A percentile compares a stretch with the other conserved stretches of the same genome.
phyloP scores from a whole-genome alignment of 2,888 invertebrate species.

The Endotricha flammealis region DNA sequence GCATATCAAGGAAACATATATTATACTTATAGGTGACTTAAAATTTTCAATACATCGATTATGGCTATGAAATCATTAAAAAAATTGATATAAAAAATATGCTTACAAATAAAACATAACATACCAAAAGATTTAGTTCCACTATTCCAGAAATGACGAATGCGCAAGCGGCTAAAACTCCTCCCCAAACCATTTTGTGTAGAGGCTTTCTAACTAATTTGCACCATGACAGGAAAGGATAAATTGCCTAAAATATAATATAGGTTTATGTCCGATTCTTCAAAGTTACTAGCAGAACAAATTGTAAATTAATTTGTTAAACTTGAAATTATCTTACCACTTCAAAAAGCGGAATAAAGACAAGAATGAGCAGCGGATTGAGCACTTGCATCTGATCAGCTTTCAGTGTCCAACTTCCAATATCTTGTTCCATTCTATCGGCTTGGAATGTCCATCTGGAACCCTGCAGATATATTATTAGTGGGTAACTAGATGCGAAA shows the following conservation, averaged over 20 bases:
- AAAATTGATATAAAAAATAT: slow-evolving; percentile 7
- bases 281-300: too few species aligned
- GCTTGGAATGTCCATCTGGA: slow-evolving; percentile 97
- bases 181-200: slow-evolving; percentile 92
- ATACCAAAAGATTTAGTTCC: slow-evolving; percentile 85
- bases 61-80: too few species aligned
- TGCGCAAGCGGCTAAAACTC: slow-evolving; percentile 88
- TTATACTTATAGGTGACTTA: too few species aligned
- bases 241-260: slow-evolving; percentile 79
- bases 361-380: slow-evolving; percentile 90
- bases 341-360: slow-evolving; percentile 92
- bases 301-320: too few species aligned
- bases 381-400: slow-evolving; percentile 98
- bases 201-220: slow-evolving; percentile 85
- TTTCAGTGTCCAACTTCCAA: slow-evolving; percentile 85
- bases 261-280: slow-evolving; percentile 2
- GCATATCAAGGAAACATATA: too few species aligned
- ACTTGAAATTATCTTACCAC: slow-evolving; percentile 74
- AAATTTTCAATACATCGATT: too few species aligned
- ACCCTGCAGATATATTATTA: too few species aligned
- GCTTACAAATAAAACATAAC: slow-evolving; percentile 9
- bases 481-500: too few species aligned
- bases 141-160: slow-evolving; percentile 94
- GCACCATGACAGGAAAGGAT: slow-evolving; percentile 86
- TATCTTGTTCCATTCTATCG: slow-evolving; percentile 88